phyloP scores from a whole-genome alignment of 1,140 invertebrate genomes.

The Meloidogyne exigua region DNA sequence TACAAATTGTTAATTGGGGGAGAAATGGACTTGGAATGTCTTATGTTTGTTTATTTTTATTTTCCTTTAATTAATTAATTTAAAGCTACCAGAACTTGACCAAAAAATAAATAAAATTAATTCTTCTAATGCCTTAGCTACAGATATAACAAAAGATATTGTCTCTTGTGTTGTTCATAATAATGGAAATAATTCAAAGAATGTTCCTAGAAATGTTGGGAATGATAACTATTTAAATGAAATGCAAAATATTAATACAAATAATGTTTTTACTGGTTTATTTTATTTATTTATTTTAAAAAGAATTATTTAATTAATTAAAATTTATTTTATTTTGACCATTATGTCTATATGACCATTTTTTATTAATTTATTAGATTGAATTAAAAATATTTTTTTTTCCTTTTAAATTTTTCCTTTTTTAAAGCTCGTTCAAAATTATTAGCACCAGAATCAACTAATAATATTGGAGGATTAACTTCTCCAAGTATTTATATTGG shows the following conservation, averaged over 20 bases:
- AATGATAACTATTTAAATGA: conserved; percentile 17
- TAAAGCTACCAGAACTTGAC: conserved; percentile 27
- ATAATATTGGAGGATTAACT: neutral
- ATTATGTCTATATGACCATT: too few relatives aligned
- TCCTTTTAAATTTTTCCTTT: neutral
- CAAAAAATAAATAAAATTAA: conserved; percentile 61
- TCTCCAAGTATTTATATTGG: conserved; percentile 17
- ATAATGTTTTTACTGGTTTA: conserved; percentile 30
- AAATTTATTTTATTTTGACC: too few relatives aligned
- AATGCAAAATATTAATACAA: neutral
- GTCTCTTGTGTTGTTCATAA: neutral
- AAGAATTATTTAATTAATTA: too few relatives aligned
- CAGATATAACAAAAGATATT: neutral
- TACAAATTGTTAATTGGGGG: conserved; percentile 53
- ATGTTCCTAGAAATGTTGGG: neutral
- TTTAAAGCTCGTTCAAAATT: conserved; percentile 37
- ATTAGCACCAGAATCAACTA: neutral
- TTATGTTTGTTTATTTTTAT: conserved; percentile 20
- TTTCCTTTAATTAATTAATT: neutral
- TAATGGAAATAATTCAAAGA: neutral
- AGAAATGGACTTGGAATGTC: conserved; percentile 50
- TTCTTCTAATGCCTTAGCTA: neutral
- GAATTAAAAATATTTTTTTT: too few relatives aligned
- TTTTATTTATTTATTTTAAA: neutral
- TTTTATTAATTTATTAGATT: too few relatives aligned